Evolutionary conservation across 2,888 invertebrate species (phyloP).

Genomic region (Microdon myrmicae): DNA sequence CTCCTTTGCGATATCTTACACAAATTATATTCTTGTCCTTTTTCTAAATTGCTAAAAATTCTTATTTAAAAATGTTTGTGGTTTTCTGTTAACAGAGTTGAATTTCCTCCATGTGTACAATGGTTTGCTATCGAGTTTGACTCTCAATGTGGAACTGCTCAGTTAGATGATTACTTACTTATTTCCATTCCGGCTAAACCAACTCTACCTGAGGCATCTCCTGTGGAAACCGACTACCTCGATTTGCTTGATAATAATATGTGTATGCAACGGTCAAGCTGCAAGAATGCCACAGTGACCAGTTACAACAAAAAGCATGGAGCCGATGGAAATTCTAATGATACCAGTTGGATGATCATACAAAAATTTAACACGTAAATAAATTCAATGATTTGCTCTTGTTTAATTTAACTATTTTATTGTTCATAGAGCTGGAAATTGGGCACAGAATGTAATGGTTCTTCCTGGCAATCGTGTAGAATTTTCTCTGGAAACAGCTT

Average conservation of each 20-base stretch:
- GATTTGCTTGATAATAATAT: slow-evolving; percentile 63
- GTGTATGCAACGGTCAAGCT: slow-evolving; percentile 53
- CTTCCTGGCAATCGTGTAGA: slow-evolving; percentile 94
- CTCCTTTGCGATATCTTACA: too few species aligned
- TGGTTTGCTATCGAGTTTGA: slow-evolving; percentile 96
- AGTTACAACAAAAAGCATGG: slow-evolving; percentile 59
- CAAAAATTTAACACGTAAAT: slow-evolving; percentile 73
- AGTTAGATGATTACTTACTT: slow-evolving; percentile 89
- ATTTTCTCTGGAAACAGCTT: slow-evolving; percentile 95
- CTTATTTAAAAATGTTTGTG: neutral
- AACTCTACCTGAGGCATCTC: slow-evolving; percentile 47
- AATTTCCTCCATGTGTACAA: slow-evolving; percentile 87
- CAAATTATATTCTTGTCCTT: too few species aligned
- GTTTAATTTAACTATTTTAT: slow-evolving; percentile 1
- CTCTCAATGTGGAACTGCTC: slow-evolving; percentile 89
- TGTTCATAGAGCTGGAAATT: slow-evolving; percentile 68
- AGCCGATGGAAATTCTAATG: slow-evolving; percentile 48
- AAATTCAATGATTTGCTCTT: neutral
- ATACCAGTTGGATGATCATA: slow-evolving; percentile 72
- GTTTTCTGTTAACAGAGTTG: slow-evolving; percentile 71
- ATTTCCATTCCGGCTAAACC: slow-evolving; percentile 73
- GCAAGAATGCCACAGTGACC: slow-evolving; percentile 57
- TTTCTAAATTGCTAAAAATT: too few species aligned
- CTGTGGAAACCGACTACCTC: slow-evolving; percentile 59
- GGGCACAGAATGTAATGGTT: slow-evolving; percentile 88